Base-by-base conservation (phyloP, 2,888 invertebrate species). In the Eutolmus rufibarbis region DNA sequence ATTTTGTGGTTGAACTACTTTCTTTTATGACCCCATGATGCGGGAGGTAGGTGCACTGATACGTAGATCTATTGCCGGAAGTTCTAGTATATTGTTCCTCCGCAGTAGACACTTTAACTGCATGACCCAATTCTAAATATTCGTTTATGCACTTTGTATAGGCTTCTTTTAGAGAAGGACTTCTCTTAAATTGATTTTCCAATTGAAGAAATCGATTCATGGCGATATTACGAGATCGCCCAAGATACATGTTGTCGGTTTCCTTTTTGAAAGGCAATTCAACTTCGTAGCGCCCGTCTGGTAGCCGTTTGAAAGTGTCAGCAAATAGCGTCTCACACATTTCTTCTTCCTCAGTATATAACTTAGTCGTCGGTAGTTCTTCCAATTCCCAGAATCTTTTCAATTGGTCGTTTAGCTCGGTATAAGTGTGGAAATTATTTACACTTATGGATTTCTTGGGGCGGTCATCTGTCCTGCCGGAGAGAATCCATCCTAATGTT, bases 81-180 rank as follows among this genome's bases (percentile, higher is more conserved):
- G n/a, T n/a, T 9, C 5, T 40, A 2, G 5, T 5, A 46, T 78
- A 23, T 5, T 40, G 43, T 16, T 78, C 78, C 37, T 84, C 74
- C 74, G n/a, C 12, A 5, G 77, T n/a, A 5, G 46, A 5, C 1
- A 88, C 34, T 40, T 78, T 56, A 0, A 77, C 76, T 89, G 90
- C 89, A 85, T 90, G 90, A 5, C 89, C 88, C 8, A 90, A 56
- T 3, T 46, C 57, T 12, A 88, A 9, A 74, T 90, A 90, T 87
- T 90, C 89, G 3, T 88, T 34, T 74, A 90, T 86, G 23, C 90
- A 89, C 0, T 87, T 77, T 9, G 76, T 46, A 66, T 90, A 90
- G 5, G 34, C 37, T 19, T 78, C n/a, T 74, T 81, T 56, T 9
- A 87, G 28, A 14, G 12, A 14, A 5, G 19, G 19, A 40, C 43